Base-by-base conservation (phyloP, 1,140 invertebrate species). In the Amyelois transitella region DNA sequence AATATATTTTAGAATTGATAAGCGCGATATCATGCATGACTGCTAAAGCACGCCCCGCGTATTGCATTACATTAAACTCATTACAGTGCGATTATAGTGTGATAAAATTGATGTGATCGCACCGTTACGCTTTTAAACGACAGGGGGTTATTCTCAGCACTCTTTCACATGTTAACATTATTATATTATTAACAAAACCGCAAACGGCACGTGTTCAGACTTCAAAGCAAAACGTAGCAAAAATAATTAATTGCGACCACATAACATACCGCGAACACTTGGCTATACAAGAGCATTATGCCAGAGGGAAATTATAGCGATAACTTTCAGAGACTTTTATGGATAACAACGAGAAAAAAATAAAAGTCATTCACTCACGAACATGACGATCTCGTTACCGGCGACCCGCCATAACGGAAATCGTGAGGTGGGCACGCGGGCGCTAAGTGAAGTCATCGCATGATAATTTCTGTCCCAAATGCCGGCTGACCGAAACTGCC, bases 61-160 rank as follows among this genome's bases (percentile, higher is more conserved):
- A 69, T 77, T 69, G 69, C 69, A 75, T 77, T 71, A 68, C 72
- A 72, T 66, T 72, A 55, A 69, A 67, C 60, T 56, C 59, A 72
- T 72, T 71, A 72, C 61, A 64, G 60, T 53, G 60, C 66, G 62
- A 75, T 78, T 71, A 72, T 62, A 64, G 60, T 55, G 62, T 65
- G 62, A 75, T 78, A 72, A 74, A 58, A 55, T 58, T 59, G 61
- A 54, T 55, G 55, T 53, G 38, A 58, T 51, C 52, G 45, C 20
- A 19, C 20, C 19, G 45, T 48, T 48, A 48, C 45, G 20, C 10
- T 48, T 38, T 48, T 21, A 60, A 64, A 62, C 50, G 58, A n/a
- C n/a, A 53, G 66, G 66, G 66, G 68, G 55, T 52, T 50, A 8
- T 8, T 47, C 28, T 50, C 28, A 17, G 45, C 49, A 20, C 19